A percentile compares a stretch with the other conserved stretches of the same genome.
These are phyloP conservation scores for Bicyclus anynana DNA, from an alignment of 1,140 invertebrate genomes.

Conservation along the genomic window DNA sequence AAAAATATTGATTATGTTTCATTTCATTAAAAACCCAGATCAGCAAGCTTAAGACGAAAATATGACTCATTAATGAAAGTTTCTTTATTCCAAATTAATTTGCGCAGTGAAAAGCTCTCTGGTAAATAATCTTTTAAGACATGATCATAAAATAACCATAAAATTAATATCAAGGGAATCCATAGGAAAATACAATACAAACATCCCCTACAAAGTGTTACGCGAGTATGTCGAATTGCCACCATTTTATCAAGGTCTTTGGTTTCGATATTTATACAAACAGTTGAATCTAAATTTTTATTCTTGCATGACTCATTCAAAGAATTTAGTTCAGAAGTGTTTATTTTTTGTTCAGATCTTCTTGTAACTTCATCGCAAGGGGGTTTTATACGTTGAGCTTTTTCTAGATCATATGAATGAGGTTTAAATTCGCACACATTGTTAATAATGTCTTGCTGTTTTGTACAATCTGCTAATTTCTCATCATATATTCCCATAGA, in stretches of 20 bases:
- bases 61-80: conserved; percentile 1
- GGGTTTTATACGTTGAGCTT: conserved; percentile 1
- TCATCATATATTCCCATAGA: conserved; percentile 25
- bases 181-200: conserved; percentile 47
- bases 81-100: neutral
- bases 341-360: neutral
- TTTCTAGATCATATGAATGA: conserved; percentile 1
- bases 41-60: conserved; percentile 25
- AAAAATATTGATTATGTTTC: neutral
- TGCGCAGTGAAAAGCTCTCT: conserved; percentile 1
- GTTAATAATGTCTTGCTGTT: conserved; percentile 7
- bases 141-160: conserved; percentile 40
- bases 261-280: conserved; percentile 32
- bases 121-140: conserved; percentile 38
- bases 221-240: conserved; percentile 18
- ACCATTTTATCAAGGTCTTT: conserved; percentile 27
- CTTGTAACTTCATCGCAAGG: neutral
- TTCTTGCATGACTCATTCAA: neutral
- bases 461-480: conserved; percentile 35
- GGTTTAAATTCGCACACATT: conserved; percentile 5
- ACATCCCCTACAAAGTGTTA: conserved; percentile 43
- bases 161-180: conserved; percentile 44
- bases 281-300: conserved; percentile 22
- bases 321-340: neutral
- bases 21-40: conserved; percentile 46